Percentiles rank a stretch among this genome's conserved stretches.
Conservation (phyloP, 2,113 vertebrate species). For the Hirundichthys speculiger region DNA sequence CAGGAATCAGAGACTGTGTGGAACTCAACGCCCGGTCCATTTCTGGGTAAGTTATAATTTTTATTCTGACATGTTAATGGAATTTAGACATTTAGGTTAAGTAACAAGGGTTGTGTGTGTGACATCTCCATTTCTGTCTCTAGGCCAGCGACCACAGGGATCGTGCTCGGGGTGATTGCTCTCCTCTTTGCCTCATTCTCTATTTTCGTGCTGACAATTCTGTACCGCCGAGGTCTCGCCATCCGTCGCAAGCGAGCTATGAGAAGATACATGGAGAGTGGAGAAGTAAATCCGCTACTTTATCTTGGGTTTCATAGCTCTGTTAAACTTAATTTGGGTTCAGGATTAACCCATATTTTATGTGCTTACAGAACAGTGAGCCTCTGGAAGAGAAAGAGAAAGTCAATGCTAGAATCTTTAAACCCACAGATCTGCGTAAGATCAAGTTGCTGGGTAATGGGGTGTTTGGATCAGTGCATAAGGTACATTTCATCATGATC, state of each 20-base stretch:
- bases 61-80: not conserved
- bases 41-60: constrained; percentile 56
- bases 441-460: constrained; percentile 90
- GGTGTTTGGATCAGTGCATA: constrained; percentile 91
- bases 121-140: constrained; percentile 2
- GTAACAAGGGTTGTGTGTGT: not conserved
- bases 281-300: constrained; percentile 78
- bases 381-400: constrained; percentile 92
- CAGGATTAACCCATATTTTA: not conserved
- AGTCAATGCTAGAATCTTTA: constrained; percentile 87
- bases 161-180: constrained; percentile 84
- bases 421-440: constrained; percentile 87
- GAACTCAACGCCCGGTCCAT: constrained; percentile 35
- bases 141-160: constrained; percentile 82
- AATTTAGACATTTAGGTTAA: constrained; percentile 3
- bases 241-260: constrained; percentile 93
- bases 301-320: not conserved
- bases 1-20: constrained; percentile 80
- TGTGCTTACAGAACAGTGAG: constrained; percentile 84
- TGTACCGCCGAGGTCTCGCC: constrained; percentile 89
- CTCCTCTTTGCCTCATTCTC: constrained; percentile 77
- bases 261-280: constrained; percentile 91
- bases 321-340: not conserved
- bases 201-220: constrained; percentile 80
- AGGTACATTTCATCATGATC: constrained; percentile 74